These are phyloP conservation scores for Nymphalis urticae DNA, from an alignment of 2,888 invertebrate species.

Conservation along the genomic window DNA sequence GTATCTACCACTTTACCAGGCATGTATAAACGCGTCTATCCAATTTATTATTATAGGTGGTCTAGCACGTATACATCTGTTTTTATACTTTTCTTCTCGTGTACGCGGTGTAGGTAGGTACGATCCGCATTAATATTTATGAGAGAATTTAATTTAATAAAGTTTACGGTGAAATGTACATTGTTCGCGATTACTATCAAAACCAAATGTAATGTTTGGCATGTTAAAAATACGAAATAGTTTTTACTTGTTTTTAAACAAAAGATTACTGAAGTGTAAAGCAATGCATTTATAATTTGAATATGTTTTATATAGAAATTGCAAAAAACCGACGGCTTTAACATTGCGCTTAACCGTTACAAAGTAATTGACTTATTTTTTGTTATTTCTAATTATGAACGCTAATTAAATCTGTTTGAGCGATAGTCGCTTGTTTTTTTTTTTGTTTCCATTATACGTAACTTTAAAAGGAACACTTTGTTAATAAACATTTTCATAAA, in stretches of 20 bases:
- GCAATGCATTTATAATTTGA: constrained; percentile 41
- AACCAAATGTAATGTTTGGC: background rate
- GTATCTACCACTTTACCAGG: constrained; percentile 43
- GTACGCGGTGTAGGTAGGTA: background rate
- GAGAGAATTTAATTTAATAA: constrained; percentile 21
- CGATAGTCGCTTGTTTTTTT: background rate
- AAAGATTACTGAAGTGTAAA: constrained; percentile 33
- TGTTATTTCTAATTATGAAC: constrained; percentile 31
- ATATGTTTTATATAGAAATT: constrained; percentile 38
- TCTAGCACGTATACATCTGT: constrained; percentile 34
- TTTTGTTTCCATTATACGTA: background rate
- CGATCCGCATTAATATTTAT: constrained; percentile 17
- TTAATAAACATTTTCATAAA: background rate
- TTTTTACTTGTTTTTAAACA: constrained; percentile 14
- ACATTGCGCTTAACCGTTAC: constrained; percentile 32
- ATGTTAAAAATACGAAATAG: constrained; percentile 2
- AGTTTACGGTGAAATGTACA: constrained; percentile 11
- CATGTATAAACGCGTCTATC: constrained; percentile 45
- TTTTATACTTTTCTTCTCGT: constrained; percentile 19
- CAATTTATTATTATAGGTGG: constrained; percentile 48
- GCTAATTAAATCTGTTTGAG: constrained; percentile 32
- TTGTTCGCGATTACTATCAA: constrained; percentile 7
- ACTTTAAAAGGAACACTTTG: background rate
- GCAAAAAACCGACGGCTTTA: constrained; percentile 32
- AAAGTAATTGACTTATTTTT: constrained; percentile 37